Conservation (phyloP, 2,888 invertebrate genomes). For the Rhagium mordax region DNA sequence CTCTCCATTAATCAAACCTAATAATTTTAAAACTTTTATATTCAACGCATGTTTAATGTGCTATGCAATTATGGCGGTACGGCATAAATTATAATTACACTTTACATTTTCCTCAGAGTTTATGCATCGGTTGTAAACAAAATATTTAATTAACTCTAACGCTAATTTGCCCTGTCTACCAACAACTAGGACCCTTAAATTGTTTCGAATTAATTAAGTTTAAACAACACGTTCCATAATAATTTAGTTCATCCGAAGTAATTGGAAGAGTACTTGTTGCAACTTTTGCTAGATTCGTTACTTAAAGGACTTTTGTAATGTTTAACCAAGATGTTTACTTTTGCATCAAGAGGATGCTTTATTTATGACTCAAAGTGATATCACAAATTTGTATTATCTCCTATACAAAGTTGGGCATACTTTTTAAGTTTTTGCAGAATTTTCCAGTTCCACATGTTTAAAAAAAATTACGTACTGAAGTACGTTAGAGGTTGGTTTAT, state of each 20-base stretch:
- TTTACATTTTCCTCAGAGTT: slow-evolving; percentile 12
- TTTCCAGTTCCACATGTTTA: too few species aligned
- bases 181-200: slow-evolving; percentile 12
- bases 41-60: neutral
- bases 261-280: neutral
- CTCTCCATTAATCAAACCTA: neutral
- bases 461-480: too few species aligned
- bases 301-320: neutral
- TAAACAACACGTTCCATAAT: slow-evolving; percentile 9
- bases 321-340: too few species aligned
- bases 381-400: too few species aligned
- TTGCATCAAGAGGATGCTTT: too few species aligned
- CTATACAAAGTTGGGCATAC: too few species aligned
- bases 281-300: neutral
- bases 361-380: too few species aligned
- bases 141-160: slow-evolving; percentile 19
- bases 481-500: too few species aligned
- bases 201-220: slow-evolving; percentile 14
- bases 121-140: slow-evolving; percentile 21
- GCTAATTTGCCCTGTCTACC: neutral
- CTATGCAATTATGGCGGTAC: neutral
- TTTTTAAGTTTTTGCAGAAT: too few species aligned
- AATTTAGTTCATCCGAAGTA: slow-evolving; percentile 5
- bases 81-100: slow-evolving; percentile 10
- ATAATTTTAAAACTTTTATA: slow-evolving; percentile 1